phyloP scores from a whole-genome alignment of 2,113 vertebrate species.

The Anolis sagrei region DNA sequence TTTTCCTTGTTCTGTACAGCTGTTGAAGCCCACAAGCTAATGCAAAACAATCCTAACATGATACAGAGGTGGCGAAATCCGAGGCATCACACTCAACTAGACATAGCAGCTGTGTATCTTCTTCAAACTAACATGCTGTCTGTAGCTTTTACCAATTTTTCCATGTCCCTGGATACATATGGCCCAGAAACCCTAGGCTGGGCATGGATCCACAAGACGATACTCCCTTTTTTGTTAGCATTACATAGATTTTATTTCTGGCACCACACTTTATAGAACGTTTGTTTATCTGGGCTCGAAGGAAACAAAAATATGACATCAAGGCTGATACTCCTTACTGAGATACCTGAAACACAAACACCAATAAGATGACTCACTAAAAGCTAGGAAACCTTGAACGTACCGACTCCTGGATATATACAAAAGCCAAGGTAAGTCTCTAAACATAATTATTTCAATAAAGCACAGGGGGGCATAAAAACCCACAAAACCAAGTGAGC shows the following conservation, averaged over 20 bases:
- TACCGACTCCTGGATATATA: too few species aligned
- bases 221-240: background rate
- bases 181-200: conserved; percentile 20
- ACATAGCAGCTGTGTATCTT: background rate
- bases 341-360: too few species aligned
- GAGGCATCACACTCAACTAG: background rate
- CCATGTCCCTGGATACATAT: background rate
- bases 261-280: background rate
- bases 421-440: too few species aligned
- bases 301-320: background rate
- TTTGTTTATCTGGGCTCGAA: conserved; percentile 6
- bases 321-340: background rate
- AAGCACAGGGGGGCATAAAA: background rate
- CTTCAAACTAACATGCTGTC: background rate
- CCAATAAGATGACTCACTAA: background rate
- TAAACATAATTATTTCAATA: background rate
- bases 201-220: background rate
- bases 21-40: background rate
- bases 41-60: background rate
- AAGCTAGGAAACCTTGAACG: background rate
- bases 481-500: background rate
- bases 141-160: conserved; percentile 24
- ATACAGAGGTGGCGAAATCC: background rate
- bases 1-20: background rate
- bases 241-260: background rate